These are phyloP conservation scores for Anagyrus pseudococci DNA, from an alignment of 2,888 invertebrate genomes.

Conservation along the genomic window DNA sequence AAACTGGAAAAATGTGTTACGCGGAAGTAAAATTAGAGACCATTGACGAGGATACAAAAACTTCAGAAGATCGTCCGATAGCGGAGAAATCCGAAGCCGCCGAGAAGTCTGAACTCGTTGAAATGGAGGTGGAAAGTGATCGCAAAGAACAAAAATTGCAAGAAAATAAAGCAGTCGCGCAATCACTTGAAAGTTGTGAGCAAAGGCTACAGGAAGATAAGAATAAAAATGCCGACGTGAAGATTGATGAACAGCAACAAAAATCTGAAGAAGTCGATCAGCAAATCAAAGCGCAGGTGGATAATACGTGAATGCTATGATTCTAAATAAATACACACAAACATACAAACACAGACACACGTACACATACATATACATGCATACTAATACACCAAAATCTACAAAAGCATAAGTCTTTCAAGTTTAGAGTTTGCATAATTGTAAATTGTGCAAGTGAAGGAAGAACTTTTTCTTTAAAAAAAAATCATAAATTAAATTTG, in stretches of 20 bases:
- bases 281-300: constrained; percentile 1
- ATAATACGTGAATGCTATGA: constrained; percentile 22
- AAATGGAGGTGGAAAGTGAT: no score
- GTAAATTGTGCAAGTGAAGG: neutral
- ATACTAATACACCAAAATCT: constrained; percentile 2
- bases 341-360: neutral
- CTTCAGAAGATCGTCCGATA: neutral
- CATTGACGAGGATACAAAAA: constrained; percentile 14
- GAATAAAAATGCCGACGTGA: neutral
- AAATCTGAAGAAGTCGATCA: neutral
- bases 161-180: no score
- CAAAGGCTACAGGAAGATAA: constrained; percentile 19
- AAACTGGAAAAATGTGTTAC: constrained; percentile 46
- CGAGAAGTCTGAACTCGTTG: no score
- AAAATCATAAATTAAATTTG: constrained; percentile 15
- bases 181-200: no score
- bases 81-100: neutral
- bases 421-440: no score
- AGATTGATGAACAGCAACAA: constrained; percentile 9
- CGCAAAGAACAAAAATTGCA: no score
- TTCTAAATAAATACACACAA: constrained; percentile 1
- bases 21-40: constrained; percentile 45
- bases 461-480: constrained; percentile 6
- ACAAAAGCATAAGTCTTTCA: constrained; percentile 20
- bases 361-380: neutral